Conservation (phyloP, 2,888 invertebrate genomes). For the Hecatera dysodea region DNA sequence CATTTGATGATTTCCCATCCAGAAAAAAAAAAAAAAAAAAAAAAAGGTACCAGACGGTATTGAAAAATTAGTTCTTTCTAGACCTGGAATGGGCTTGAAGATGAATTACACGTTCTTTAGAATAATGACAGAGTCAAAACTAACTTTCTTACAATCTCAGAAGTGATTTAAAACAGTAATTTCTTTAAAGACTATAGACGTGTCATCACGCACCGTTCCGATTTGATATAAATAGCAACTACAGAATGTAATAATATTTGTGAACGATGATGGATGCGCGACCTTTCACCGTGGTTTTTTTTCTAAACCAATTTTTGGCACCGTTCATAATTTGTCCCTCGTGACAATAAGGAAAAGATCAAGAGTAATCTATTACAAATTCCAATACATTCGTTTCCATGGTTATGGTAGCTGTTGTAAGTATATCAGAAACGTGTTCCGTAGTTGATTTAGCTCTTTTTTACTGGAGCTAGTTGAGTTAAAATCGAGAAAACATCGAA, state of each 20-base stretch:
- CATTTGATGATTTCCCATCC: too few species aligned
- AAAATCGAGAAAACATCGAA: background rate
- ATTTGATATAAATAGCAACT: background rate
- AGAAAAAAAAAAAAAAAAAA: too few species aligned
- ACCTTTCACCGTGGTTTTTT: constrained; percentile 42
- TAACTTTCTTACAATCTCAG: too few species aligned
- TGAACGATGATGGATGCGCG: constrained; percentile 10
- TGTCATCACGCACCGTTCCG: background rate
- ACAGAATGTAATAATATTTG: constrained; percentile 28
- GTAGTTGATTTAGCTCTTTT: background rate
- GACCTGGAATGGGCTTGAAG: too few species aligned
- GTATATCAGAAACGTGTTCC: background rate
- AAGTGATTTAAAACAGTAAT: too few species aligned
- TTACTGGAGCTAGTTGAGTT: background rate
- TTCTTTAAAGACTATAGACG: background rate
- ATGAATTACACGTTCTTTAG: too few species aligned
- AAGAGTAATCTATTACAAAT: constrained; percentile 13
- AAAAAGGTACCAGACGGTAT: too few species aligned
- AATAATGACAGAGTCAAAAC: too few species aligned
- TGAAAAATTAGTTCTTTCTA: background rate
- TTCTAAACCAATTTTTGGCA: constrained; percentile 12
- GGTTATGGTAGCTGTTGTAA: background rate
- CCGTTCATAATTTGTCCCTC: constrained; percentile 40
- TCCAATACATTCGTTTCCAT: background rate
- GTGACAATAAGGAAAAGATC: constrained; percentile 19